phyloP scores from a whole-genome alignment of 1,140 invertebrate species.

The Zaprionus camerounensis region DNA sequence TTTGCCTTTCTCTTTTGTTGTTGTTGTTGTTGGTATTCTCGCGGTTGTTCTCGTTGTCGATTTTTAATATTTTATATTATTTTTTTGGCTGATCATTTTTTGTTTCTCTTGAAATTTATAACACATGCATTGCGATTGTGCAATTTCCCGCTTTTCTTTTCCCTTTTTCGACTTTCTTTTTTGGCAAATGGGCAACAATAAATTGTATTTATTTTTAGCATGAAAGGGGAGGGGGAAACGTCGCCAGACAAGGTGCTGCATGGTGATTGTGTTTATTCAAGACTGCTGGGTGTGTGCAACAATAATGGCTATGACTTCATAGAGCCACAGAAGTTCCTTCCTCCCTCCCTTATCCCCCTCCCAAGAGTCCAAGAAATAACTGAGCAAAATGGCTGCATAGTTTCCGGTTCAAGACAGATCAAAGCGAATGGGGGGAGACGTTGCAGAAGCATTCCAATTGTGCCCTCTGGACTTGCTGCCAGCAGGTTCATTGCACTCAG shows the following conservation, averaged over 20 bases:
- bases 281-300: slow-evolving; percentile 22
- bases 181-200: slow-evolving; percentile 50
- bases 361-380: slow-evolving; percentile 10
- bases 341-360: not conserved
- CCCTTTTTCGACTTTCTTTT: slow-evolving; percentile 22
- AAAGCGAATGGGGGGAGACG: not conserved
- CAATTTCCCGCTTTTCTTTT: slow-evolving; percentile 42
- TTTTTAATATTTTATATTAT: slow-evolving; percentile 40
- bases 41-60: slow-evolving; percentile 22
- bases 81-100: slow-evolving; percentile 17
- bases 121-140: slow-evolving; percentile 57
- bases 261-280: slow-evolving; percentile 13
- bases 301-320: slow-evolving; percentile 39
- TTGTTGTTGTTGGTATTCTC: slow-evolving; percentile 32
- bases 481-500: slow-evolving; percentile 41
- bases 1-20: slow-evolving; percentile 46
- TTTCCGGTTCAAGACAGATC: slow-evolving; percentile 37
- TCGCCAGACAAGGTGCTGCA: slow-evolving; percentile 23
- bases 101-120: slow-evolving; percentile 45
- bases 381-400: slow-evolving; percentile 38
- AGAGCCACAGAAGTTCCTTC: not conserved
- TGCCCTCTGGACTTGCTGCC: not conserved
- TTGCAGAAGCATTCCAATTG: slow-evolving; percentile 32
- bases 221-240: not conserved
- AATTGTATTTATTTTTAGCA: slow-evolving; percentile 46